Evolutionary conservation across 2,888 invertebrate species (phyloP), one percentile per base, ranked within the genome.

Genomic region (Xestia xanthographa): DNA sequence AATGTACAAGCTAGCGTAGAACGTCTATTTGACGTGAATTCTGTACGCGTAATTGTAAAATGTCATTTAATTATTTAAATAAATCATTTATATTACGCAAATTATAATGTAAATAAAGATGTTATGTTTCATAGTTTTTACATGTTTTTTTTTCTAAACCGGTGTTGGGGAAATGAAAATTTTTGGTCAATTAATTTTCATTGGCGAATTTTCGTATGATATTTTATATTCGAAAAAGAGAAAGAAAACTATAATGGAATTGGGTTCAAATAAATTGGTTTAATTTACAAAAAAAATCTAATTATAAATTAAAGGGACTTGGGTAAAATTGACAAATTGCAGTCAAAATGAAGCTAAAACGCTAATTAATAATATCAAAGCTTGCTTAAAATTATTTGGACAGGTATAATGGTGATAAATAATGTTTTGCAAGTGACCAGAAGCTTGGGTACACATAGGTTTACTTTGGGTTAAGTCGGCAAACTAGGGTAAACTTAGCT

Each of bases 81-180:
- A 79, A 85, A 83, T 82, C 74, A 79, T 83, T 74, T 75, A 74
- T 76, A 74, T 48, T 75, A 84, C 69, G 81, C 76, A 84, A 81
- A 85, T 87, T 87, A 83, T 88, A 80, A 87, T 91, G 93, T 94
- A 93, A 94, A 94, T 94, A 94, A 94, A 94, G 84, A 92, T 85
- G 92, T 93, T 93, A 91, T 86, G 91, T 92, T 93, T 90, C 72
- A 85, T 88, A 77, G 82, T 73, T 83, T 80, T 80, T 83, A 79
- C 80, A 83, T 88, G 80, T 89, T 83, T 89, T 89, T 87, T 89
- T 87, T 67, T 62, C 17, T 62, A 66, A 75, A 63, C 22, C 41
- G 79, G 76, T 84, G 77, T 41, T 66, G 77, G 43, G n/a, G 17
- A 6, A 20, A 43, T 26, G 0, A 34, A 45, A 2, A 17, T 34